These are phyloP conservation scores for Muscicapa striata DNA, from an alignment of 2,797 vertebrate genomes.

Conservation along the genomic window DNA sequence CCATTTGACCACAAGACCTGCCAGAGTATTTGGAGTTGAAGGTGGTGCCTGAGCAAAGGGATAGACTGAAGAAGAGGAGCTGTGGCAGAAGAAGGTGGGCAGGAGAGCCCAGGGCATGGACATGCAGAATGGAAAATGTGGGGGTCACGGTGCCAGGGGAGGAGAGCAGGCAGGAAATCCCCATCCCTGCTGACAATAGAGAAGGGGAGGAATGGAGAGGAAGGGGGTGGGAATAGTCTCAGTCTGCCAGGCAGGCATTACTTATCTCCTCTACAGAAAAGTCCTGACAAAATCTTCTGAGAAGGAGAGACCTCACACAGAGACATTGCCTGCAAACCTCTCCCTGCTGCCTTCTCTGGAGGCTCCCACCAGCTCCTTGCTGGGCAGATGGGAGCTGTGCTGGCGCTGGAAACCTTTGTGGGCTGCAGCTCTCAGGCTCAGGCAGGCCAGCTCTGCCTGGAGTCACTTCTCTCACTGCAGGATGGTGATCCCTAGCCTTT, in stretches of 20 bases:
- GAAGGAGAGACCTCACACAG: neutral
- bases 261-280: neutral
- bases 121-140: neutral
- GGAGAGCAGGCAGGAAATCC: neutral
- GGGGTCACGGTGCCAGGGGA: neutral
- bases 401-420: neutral
- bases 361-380: neutral
- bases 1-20: neutral
- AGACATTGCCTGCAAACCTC: neutral
- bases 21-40: neutral
- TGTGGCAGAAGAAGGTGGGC: neutral
- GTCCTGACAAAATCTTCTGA: neutral
- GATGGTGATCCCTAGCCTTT: neutral
- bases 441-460: neutral
- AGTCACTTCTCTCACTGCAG: neutral
- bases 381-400: neutral
- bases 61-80: neutral
- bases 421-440: neutral
- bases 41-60: neutral
- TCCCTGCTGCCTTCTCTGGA: neutral
- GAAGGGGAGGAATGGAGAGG: neutral
- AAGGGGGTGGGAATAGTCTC: neutral
- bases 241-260: neutral
- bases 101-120: neutral
- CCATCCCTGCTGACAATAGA: neutral